Conservation (phyloP, 2,888 invertebrate species). For the Tachina lurida region DNA sequence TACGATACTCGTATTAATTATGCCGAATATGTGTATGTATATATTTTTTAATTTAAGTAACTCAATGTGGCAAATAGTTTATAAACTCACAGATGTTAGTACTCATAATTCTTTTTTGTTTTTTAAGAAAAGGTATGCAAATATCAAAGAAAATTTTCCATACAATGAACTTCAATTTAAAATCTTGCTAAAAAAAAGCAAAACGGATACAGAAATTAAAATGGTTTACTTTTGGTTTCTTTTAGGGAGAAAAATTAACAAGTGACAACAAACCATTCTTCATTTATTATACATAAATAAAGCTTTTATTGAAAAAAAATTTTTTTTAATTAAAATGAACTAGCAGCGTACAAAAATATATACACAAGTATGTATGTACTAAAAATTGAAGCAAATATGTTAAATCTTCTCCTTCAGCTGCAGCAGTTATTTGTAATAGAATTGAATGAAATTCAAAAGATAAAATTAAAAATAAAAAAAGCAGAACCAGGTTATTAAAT, state of each 20-base stretch:
- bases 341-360: conserved; percentile 62
- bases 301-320: conserved; percentile 57
- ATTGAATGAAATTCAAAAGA: conserved; percentile 10
- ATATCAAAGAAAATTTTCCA: too few species aligned
- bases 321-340: conserved; percentile 18
- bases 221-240: conserved; percentile 38
- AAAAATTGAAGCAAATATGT: conserved; percentile 28
- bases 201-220: conserved; percentile 32
- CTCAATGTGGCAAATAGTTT: too few species aligned
- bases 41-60: not conserved
- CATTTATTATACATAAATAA: conserved; percentile 37
- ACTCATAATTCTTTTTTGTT: too few species aligned
- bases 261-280: conserved; percentile 29
- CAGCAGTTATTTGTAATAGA: conserved; percentile 21
- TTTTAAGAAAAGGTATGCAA: too few species aligned
- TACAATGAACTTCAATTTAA: not conserved
- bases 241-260: conserved; percentile 14
- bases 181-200: not conserved
- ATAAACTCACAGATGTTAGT: too few species aligned
- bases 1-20: too few species aligned
- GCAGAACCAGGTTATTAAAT: conserved; percentile 1
- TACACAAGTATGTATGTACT: conserved; percentile 8
- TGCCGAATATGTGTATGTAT: too few species aligned
- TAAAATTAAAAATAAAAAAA: conserved; percentile 22
- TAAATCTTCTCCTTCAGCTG: conserved; percentile 23